Evolutionary conservation across 2,797 vertebrate genomes (phyloP).

Genomic region (Sebastes melanostomus): DNA sequence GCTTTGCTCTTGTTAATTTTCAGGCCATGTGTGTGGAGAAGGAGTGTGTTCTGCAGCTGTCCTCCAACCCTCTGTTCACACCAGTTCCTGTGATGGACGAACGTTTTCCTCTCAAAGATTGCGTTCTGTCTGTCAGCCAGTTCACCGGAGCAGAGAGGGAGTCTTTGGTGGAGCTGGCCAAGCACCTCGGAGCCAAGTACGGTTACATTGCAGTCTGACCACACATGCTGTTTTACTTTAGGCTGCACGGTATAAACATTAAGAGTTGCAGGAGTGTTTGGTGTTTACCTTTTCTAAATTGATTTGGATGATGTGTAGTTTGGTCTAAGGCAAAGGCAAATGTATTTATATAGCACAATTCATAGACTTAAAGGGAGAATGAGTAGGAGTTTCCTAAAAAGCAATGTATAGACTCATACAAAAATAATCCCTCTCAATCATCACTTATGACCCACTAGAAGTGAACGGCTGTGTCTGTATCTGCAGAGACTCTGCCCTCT

Average conservation of each 20-base stretch:
- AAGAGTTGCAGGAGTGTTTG: not conserved
- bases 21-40: conserved; percentile 92
- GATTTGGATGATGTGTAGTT: too few species aligned
- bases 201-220: not conserved
- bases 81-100: conserved; percentile 89
- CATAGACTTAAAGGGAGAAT: too few species aligned
- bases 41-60: conserved; percentile 84
- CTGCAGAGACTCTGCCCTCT: not conserved
- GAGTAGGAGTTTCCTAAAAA: too few species aligned
- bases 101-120: conserved; percentile 84
- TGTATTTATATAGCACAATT: not conserved
- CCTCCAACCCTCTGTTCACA: conserved; percentile 89
- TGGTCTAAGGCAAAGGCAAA: not conserved
- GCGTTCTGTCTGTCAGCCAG: conserved; percentile 95
- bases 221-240: not conserved
- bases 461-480: not conserved
- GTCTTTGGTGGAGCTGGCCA: conserved; percentile 89
- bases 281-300: not conserved
- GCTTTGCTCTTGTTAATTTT: conserved; percentile 15
- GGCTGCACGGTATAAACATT: not conserved
- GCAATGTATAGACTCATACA: too few species aligned
- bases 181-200: conserved; percentile 91
- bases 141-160: conserved; percentile 94
- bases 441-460: too few species aligned
- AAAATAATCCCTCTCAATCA: too few species aligned